Percentiles rank a stretch among this genome's conserved stretches.
phyloP scores from a whole-genome alignment of 1,140 invertebrate genomes.

The Himalopsyche phryganea region DNA sequence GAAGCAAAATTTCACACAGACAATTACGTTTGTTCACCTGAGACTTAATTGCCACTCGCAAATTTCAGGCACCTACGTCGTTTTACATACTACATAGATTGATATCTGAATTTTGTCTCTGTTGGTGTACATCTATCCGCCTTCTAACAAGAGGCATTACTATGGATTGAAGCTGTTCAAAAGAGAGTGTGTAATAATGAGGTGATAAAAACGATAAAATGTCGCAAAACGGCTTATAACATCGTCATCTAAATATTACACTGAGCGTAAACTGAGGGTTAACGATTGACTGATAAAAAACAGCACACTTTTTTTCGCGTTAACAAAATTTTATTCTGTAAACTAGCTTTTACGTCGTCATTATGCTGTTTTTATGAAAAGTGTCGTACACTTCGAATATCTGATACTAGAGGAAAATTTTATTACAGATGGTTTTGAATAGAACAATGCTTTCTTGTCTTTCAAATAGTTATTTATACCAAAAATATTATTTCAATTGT shows the following conservation, averaged over 20 bases:
- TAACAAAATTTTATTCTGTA: too few relatives aligned
- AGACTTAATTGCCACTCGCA: conserved; percentile 32
- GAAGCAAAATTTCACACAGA: conserved; percentile 30
- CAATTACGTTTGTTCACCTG: conserved; percentile 34
- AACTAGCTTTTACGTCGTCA: too few relatives aligned
- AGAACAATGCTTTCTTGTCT: too few relatives aligned
- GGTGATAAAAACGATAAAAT: conserved; percentile 4
- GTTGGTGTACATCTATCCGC: too few relatives aligned
- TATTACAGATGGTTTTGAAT: too few relatives aligned
- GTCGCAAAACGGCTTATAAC: background rate
- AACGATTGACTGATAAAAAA: background rate
- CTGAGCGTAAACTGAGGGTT: background rate
- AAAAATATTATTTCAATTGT: too few relatives aligned
- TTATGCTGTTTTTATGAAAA: too few relatives aligned
- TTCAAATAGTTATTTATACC: too few relatives aligned
- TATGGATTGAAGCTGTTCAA: conserved; percentile 16
- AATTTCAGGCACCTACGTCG: conserved; percentile 3
- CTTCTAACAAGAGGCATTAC: too few relatives aligned
- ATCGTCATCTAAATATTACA: background rate
- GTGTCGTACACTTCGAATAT: too few relatives aligned
- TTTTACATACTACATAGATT: background rate
- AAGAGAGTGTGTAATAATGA: conserved; percentile 23
- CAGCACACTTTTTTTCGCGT: background rate
- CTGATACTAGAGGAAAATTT: too few relatives aligned
- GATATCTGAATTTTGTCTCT: too few relatives aligned